These are phyloP conservation scores for Glareola pratincola DNA, from an alignment of 2,113 vertebrate genomes.

Conservation along the genomic window DNA sequence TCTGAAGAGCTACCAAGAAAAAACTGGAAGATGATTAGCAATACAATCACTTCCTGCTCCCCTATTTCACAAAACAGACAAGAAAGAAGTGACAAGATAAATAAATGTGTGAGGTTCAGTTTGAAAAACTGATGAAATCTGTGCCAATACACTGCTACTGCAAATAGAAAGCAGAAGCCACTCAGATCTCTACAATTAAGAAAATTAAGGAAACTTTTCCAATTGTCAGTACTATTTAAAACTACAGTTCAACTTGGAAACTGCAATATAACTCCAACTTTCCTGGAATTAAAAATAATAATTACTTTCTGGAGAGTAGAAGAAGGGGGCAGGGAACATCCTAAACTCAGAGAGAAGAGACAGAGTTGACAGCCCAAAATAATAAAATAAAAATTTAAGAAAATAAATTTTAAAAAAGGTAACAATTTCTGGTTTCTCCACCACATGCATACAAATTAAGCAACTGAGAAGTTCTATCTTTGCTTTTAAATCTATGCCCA, in stretches of 20 bases:
- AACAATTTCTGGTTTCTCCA: not conserved
- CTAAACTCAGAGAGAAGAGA: not conserved
- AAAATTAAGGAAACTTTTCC: not conserved
- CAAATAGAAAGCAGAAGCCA: not conserved
- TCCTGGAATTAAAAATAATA: slow-evolving; percentile 36
- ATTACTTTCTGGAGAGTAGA: not conserved
- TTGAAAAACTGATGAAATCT: not conserved
- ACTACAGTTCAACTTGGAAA: slow-evolving; percentile 51
- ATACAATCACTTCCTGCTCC: not conserved
- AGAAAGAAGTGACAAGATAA: not conserved
- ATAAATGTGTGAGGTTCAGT: not conserved
- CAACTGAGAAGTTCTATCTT: not conserved
- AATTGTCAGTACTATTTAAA: slow-evolving; percentile 30
- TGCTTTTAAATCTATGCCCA: not conserved
- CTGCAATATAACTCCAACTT: not conserved
- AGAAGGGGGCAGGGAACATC: not conserved
- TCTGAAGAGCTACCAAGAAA: not conserved
- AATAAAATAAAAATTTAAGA: not conserved
- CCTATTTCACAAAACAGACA: not conserved
- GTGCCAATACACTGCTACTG: not conserved
- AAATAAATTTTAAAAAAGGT: not conserved
- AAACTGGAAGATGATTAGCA: not conserved
- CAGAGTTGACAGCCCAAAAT: not conserved
- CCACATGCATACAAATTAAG: not conserved
- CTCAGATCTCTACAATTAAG: not conserved